Percentiles rank a stretch among this genome's conserved stretches.
Conservation (phyloP, 2,888 invertebrate genomes). For the Tipula vernalis region DNA sequence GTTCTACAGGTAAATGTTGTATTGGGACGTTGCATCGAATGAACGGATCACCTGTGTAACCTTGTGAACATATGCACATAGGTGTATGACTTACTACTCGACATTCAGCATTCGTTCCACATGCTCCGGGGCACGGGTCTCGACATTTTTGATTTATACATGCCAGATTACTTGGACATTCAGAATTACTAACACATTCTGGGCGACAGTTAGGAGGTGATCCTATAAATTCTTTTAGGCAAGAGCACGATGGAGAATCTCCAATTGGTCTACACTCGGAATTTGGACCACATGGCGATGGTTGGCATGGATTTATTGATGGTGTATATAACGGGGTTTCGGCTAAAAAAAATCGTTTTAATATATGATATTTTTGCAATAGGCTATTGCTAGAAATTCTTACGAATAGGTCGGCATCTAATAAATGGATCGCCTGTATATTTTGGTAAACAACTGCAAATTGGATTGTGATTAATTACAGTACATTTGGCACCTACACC, state of each 20-base stretch:
- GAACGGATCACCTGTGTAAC: constrained; percentile 32
- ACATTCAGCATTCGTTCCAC: constrained; percentile 60
- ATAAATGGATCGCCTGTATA: constrained; percentile 64
- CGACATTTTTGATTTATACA: constrained; percentile 63
- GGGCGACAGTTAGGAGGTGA: constrained; percentile 57
- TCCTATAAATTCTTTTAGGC: constrained; percentile 51
- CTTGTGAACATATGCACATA: constrained; percentile 54
- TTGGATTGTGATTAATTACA: constrained; percentile 65
- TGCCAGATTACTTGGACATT: constrained; percentile 53
- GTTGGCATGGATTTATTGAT: constrained; percentile 36
- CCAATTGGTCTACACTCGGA: constrained; percentile 42
- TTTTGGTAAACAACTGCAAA: constrained; percentile 57
- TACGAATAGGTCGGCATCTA: constrained; percentile 50
- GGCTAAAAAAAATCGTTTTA: constrained; percentile 20
- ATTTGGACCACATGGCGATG: constrained; percentile 42
- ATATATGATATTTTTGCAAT: neutral
- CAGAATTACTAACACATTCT: constrained; percentile 64
- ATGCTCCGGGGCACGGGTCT: constrained; percentile 60
- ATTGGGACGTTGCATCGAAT: constrained; percentile 17
- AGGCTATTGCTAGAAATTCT: constrained; percentile 23
- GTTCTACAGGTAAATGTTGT: constrained; percentile 26
- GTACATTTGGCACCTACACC: constrained; percentile 57
- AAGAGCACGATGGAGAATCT: constrained; percentile 60
- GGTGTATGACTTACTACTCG: constrained; percentile 66
- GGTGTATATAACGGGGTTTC: constrained; percentile 22